These are phyloP conservation scores for Coregonus ussuriensis DNA, from an alignment of 2,797 vertebrate species.

Conservation along the genomic window DNA sequence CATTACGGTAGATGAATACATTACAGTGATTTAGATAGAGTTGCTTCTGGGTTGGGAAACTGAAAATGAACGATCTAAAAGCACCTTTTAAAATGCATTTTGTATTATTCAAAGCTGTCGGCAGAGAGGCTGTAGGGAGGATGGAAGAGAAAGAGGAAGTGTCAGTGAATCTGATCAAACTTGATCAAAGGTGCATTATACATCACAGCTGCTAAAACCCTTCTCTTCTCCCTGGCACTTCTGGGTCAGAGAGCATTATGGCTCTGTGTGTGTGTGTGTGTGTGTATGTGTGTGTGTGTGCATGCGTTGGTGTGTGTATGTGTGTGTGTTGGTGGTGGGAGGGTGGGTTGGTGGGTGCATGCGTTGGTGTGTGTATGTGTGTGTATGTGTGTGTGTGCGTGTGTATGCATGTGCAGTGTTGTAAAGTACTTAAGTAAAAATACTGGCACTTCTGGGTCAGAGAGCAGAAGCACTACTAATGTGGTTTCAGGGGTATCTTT, in stretches of 20 bases:
- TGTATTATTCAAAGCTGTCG: slow-evolving; percentile 62
- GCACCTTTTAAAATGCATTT: slow-evolving; percentile 51
- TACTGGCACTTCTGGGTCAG: no score
- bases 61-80: slow-evolving; percentile 52
- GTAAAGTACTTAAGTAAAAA: neutral
- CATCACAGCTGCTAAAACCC: slow-evolving; percentile 50
- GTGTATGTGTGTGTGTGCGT: neutral
- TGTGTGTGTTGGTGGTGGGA: neutral
- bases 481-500: no score
- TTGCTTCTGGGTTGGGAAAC: slow-evolving; percentile 32
- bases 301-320: no score
- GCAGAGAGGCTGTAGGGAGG: neutral
- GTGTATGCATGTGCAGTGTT: neutral
- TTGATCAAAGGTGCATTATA: slow-evolving; percentile 64
- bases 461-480: no score
- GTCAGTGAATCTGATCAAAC: slow-evolving; percentile 62
- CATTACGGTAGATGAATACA: neutral
- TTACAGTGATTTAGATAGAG: neutral
- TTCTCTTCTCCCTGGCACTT: slow-evolving; percentile 53
- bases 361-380: neutral
- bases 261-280: no score
- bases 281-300: no score
- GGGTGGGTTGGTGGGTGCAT: slow-evolving; percentile 33
- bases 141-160: slow-evolving; percentile 33
- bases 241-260: slow-evolving; percentile 43